Conservation (phyloP, 1,140 invertebrate genomes). For the Solen grandis region DNA sequence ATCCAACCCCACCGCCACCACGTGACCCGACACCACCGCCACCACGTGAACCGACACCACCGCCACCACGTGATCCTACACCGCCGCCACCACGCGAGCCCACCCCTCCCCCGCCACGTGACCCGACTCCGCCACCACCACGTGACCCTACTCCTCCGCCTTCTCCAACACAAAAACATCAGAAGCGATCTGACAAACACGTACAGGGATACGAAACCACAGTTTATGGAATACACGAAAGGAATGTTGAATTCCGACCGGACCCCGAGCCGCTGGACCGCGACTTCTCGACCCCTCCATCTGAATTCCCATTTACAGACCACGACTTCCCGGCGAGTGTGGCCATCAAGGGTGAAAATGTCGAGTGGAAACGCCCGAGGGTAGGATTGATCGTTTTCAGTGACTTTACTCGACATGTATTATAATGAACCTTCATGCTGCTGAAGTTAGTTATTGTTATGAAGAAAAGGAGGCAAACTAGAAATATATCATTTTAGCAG, state of each 20-base stretch:
- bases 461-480: too few species aligned
- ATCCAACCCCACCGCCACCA: constrained; percentile 5
- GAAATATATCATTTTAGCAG: too few species aligned
- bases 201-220: neutral
- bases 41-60: constrained; percentile 18
- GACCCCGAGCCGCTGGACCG: constrained; percentile 27
- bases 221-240: constrained; percentile 20
- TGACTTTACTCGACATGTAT: too few species aligned
- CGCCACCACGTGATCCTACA: constrained; percentile 41
- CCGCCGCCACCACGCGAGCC: constrained; percentile 29
- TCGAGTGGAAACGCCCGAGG: constrained; percentile 44
- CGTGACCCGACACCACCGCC: neutral
- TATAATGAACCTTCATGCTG: neutral
- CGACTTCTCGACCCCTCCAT: constrained; percentile 11
- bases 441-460: too few species aligned
- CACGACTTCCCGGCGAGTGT: constrained; percentile 13
- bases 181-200: too few species aligned
- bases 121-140: constrained; percentile 30
- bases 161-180: neutral
- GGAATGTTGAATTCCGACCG: constrained; percentile 20
- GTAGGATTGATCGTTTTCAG: neutral
- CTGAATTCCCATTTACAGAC: constrained; percentile 21
- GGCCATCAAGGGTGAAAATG: constrained; percentile 38
- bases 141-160: constrained; percentile 11
- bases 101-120: neutral